Percentiles rank a stretch among this genome's conserved stretches.
phyloP scores from a whole-genome alignment of 92 coral and sea anemone genomes.

The Porites divaricata region DNA sequence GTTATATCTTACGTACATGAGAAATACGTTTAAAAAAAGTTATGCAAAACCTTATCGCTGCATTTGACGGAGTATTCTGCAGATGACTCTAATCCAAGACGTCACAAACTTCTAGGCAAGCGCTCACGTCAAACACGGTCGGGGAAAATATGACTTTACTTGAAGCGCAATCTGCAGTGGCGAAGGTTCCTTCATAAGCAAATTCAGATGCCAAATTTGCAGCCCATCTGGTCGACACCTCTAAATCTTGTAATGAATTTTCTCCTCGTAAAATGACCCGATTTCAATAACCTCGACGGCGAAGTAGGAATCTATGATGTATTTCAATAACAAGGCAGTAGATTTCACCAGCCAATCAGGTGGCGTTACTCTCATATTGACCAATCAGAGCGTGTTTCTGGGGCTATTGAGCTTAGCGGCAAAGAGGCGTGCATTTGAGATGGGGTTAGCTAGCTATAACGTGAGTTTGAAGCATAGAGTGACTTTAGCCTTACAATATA shows the following conservation, averaged over 20 bases:
- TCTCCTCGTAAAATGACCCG: slow-evolving; percentile 23
- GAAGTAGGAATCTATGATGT: slow-evolving; percentile 40
- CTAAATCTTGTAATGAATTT: slow-evolving; percentile 8
- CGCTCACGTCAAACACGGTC: neutral
- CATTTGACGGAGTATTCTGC: slow-evolving; percentile 8
- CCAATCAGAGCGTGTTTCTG: slow-evolving; percentile 79
- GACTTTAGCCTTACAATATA: slow-evolving; percentile 10
- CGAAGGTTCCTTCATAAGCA: neutral
- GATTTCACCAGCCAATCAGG: slow-evolving; percentile 64
- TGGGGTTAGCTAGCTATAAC: slow-evolving; percentile 52
- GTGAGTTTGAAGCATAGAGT: slow-evolving; percentile 30
- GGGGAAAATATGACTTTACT: neutral
- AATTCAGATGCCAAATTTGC: neutral
- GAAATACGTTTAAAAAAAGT: slow-evolving; percentile 24
- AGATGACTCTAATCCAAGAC: neutral
- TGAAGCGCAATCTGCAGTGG: neutral
- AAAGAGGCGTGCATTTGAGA: slow-evolving; percentile 86
- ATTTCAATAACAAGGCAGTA: slow-evolving; percentile 69
- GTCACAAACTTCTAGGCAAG: neutral
- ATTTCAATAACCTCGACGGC: slow-evolving; percentile 40
- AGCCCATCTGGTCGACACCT: neutral
- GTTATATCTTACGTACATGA: neutral
- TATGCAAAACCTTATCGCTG: slow-evolving; percentile 41
- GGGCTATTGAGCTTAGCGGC: slow-evolving; percentile 95
- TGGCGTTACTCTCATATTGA: slow-evolving; percentile 37